Conservation (phyloP, 2,113 vertebrate genomes). For the Ptilorrhoa leucosticta region DNA sequence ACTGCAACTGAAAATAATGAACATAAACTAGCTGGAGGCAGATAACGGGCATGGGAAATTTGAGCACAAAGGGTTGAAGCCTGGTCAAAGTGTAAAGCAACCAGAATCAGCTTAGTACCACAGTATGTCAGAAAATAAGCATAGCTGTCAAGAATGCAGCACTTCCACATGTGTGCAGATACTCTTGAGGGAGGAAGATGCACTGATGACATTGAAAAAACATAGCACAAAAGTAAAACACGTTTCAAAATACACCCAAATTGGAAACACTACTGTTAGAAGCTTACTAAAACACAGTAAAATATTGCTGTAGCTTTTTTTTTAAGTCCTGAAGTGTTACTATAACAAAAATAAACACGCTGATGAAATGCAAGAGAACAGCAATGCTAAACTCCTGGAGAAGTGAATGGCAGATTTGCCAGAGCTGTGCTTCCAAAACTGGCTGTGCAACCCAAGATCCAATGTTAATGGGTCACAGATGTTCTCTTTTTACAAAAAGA, state of each 20-base stretch:
- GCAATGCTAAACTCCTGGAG: background rate
- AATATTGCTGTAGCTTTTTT: background rate
- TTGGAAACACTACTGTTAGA: background rate
- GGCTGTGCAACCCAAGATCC: background rate
- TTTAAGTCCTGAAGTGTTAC: background rate
- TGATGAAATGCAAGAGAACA: background rate
- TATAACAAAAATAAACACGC: background rate
- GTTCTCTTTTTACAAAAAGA: background rate
- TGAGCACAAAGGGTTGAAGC: background rate
- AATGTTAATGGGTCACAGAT: slow-evolving; percentile 1
- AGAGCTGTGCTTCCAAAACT: background rate
- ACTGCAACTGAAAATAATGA: background rate
- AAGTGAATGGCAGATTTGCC: background rate
- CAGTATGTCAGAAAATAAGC: background rate
- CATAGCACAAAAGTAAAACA: background rate
- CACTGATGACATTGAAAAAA: background rate
- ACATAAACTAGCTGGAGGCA: background rate
- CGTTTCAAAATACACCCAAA: background rate
- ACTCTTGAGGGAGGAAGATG: background rate
- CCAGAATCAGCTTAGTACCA: background rate
- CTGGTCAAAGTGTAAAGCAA: background rate
- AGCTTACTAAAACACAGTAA: background rate
- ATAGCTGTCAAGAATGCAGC: background rate
- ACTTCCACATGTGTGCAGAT: background rate
- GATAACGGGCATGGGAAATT: background rate